Evolutionary conservation across 2,797 vertebrate genomes (phyloP), one percentile per base, ranked within the genome.

Genomic region (Fratercula arctica): DNA sequence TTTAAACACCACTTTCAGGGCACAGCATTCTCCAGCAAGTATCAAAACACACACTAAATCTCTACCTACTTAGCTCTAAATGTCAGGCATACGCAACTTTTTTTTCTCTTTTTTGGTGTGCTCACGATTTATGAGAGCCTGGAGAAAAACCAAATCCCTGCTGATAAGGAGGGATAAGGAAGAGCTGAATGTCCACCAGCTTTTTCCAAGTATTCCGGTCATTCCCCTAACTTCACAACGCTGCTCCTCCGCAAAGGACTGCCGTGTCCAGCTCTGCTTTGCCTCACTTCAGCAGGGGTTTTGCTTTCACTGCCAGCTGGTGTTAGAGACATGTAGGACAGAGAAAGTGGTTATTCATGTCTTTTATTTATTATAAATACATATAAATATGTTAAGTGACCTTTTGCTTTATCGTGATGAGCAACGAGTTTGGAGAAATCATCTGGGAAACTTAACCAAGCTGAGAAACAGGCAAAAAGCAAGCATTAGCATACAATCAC

Each of bases 291-390:
- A 89, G 60, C 46, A 12, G 61, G 53, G 24, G n/a, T 45, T 96
- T 75, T 75, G 70, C 74, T 83, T 31, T 50, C 73, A 72, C 87
- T 92, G 74, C 82, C 90, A 96, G 82, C 90, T 92, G 43, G 41
- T 76, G 94, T 95, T 70, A 94, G 74, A 97, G 86, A 97, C 82
- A 97, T 95, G 96, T 91, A 96, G 96, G 82, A 97, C 97, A 98
- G 95, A 96, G 85, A 91, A 93, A 96, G 75, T 20, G 28, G 81
- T 91, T 92, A 95, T 79, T 89, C 45, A 96, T 87, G 91, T 95
- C 45, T 96, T 97, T 97, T 96, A 97, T 97, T 97, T 96, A 98
- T 99, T 99, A 99, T 99, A 99, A 99, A 99, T 98, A 99, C 98
- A 99, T 98, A 98, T 98, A 98, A 99, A 99, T 98, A 98, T 96